Conservation (phyloP, 2,888 invertebrate genomes). For the Tachina fera region DNA sequence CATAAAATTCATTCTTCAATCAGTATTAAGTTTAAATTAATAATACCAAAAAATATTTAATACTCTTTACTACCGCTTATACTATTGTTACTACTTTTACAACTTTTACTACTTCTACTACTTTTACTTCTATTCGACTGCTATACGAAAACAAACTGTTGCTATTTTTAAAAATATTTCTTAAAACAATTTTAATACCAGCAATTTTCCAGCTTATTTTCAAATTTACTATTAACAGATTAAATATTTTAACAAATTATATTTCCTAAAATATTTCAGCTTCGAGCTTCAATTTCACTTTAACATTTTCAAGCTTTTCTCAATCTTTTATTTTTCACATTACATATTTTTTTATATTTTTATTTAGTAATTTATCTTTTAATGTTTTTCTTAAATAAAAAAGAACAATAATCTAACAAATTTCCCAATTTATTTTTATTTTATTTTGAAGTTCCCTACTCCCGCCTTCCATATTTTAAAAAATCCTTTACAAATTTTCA, state of each 20-base stretch:
- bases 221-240: slow-evolving; percentile 16
- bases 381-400: too few relatives aligned
- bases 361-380: too few relatives aligned
- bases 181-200: slow-evolving; percentile 15
- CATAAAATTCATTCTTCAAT: slow-evolving; percentile 50
- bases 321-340: not conserved
- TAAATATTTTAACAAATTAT: not conserved
- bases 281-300: slow-evolving; percentile 12
- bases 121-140: slow-evolving; percentile 14
- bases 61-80: slow-evolving; percentile 45
- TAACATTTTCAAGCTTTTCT: not conserved
- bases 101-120: slow-evolving; percentile 13
- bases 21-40: slow-evolving; percentile 46
- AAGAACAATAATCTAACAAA: too few relatives aligned
- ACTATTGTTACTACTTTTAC: slow-evolving; percentile 15
- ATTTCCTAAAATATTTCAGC: not conserved
- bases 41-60: slow-evolving; percentile 50
- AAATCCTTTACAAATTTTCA: too few relatives aligned
- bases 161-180: slow-evolving; percentile 28
- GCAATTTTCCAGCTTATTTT: slow-evolving; percentile 2
- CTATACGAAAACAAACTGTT: slow-evolving; percentile 19
- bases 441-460: too few relatives aligned
- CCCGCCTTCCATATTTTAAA: too few relatives aligned
- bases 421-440: too few relatives aligned
- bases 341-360: too few relatives aligned